Evolutionary conservation across 1,140 invertebrate species (phyloP).

Genomic region (Stenopsyche tienmushanensis): DNA sequence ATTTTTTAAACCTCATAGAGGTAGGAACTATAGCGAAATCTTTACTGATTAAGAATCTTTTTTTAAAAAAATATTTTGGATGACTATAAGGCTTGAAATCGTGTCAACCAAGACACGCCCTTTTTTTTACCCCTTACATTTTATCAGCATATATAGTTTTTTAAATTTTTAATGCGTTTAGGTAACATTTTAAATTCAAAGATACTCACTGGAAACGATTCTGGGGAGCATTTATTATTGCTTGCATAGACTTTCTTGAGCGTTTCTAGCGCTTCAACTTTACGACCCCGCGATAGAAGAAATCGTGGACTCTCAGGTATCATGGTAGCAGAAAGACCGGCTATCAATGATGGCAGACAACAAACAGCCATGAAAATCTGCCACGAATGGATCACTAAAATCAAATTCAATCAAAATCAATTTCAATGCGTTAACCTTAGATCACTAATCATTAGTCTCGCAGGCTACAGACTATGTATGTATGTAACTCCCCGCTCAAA

Average conservation of each 20-base stretch:
- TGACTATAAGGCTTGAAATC: too few species aligned
- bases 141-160: not conserved
- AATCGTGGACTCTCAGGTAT: constrained; percentile 83
- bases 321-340: constrained; percentile 62
- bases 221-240: constrained; percentile 61
- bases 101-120: too few species aligned
- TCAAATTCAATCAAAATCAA: not conserved
- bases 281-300: constrained; percentile 69
- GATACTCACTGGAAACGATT: constrained; percentile 63
- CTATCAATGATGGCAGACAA: constrained; percentile 65
- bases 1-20: too few species aligned
- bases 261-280: constrained; percentile 63
- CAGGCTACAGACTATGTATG: not conserved
- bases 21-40: too few species aligned
- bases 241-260: constrained; percentile 60
- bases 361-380: constrained; percentile 69
- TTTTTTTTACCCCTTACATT: too few species aligned
- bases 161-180: not conserved
- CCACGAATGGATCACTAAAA: constrained; percentile 68
- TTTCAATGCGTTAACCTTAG: too few species aligned
- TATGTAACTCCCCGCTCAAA: too few species aligned
- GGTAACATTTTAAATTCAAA: not conserved
- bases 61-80: too few species aligned
- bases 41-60: too few species aligned
- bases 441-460: too few species aligned